These are phyloP conservation scores for Camponotus fellah DNA, from an alignment of 2,888 invertebrate species.

Conservation along the genomic window DNA sequence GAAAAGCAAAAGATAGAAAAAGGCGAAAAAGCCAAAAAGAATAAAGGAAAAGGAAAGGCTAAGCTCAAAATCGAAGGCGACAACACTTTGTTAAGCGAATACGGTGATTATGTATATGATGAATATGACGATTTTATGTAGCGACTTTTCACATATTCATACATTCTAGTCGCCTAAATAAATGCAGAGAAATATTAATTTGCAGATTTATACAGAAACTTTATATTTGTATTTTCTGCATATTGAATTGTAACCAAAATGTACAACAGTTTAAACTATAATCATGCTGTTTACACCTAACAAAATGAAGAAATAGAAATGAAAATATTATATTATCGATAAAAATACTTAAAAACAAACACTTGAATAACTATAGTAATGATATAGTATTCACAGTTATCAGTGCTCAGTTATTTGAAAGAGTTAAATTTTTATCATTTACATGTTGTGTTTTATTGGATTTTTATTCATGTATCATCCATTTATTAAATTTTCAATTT, in stretches of 20 bases:
- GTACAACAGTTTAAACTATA: slow-evolving; percentile 46
- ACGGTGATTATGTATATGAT: slow-evolving; percentile 90
- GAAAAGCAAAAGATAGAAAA: slow-evolving; percentile 96
- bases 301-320: slow-evolving; percentile 27
- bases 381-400: background rate
- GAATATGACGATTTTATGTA: slow-evolving; percentile 95
- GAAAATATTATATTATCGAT: slow-evolving; percentile 37
- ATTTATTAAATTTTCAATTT: slow-evolving; percentile 27
- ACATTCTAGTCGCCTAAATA: slow-evolving; percentile 80
- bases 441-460: slow-evolving; percentile 42
- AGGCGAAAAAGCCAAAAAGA: slow-evolving; percentile 92
- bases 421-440: slow-evolving; percentile 22
- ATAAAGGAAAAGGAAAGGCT: slow-evolving; percentile 92
- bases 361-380: background rate
- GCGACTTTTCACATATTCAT: slow-evolving; percentile 80
- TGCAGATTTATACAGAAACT: slow-evolving; percentile 62
- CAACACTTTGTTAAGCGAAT: slow-evolving; percentile 89
- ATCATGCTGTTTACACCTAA: slow-evolving; percentile 29
- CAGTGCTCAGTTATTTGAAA: background rate
- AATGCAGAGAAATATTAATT: slow-evolving; percentile 51
- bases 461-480: slow-evolving; percentile 36
- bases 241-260: slow-evolving; percentile 49
- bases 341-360: slow-evolving; percentile 22
- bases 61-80: slow-evolving; percentile 93
- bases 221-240: slow-evolving; percentile 61